phyloP scores from a whole-genome alignment of 2,113 vertebrate species.

The Ochotona curzoniae region DNA sequence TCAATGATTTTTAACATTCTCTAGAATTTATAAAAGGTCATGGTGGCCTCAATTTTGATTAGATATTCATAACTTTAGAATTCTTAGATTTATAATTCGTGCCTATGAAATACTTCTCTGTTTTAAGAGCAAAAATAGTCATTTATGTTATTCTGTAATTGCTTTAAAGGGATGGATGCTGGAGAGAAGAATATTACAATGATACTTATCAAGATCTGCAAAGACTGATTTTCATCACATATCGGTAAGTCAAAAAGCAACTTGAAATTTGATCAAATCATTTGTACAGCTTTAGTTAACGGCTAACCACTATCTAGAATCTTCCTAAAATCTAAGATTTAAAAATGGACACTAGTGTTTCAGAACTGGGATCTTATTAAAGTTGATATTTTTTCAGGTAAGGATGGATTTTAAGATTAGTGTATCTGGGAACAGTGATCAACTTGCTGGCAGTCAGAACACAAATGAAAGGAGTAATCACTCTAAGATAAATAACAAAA shows the following conservation, averaged over 20 bases:
- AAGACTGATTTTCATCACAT: not conserved
- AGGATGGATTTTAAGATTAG: not conserved
- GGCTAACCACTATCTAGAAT: not conserved
- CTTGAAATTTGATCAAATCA: not conserved
- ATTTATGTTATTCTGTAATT: not conserved
- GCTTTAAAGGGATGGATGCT: not conserved
- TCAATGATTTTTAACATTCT: constrained; percentile 21
- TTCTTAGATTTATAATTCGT: constrained; percentile 34
- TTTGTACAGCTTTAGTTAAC: not conserved
- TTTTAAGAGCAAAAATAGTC: not conserved
- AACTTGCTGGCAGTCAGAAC: not conserved
- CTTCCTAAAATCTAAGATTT: not conserved
- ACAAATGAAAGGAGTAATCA: not conserved
- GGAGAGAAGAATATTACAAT: not conserved
- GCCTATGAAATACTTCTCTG: not conserved
- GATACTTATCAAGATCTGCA: not conserved
- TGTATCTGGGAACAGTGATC: not conserved
- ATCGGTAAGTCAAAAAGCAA: not conserved
- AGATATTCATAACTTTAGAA: constrained; percentile 50
- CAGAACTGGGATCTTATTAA: constrained; percentile 18
- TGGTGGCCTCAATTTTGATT: constrained; percentile 54
- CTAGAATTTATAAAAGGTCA: constrained; percentile 59
- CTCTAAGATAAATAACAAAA: not conserved
- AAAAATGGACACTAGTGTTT: constrained; percentile 9
- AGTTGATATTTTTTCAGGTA: not conserved